Conservation (phyloP, 64 coral and sea anemone genomes). For the Stichodactyla helianthus region DNA sequence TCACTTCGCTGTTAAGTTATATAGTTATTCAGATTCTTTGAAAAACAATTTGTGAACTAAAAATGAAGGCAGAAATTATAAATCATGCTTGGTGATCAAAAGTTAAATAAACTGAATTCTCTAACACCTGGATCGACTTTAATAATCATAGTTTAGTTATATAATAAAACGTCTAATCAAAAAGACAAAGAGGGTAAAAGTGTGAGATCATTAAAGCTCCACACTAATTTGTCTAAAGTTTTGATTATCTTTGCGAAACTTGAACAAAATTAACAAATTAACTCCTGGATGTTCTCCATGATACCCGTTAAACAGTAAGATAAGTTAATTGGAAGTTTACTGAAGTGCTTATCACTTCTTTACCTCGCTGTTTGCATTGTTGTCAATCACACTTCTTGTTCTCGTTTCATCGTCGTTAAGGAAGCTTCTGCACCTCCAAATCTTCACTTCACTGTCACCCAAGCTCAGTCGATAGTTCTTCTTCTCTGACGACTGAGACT, state of each 20-base stretch:
- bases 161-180: background rate
- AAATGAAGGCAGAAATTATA: background rate
- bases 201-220: background rate
- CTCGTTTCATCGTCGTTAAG: background rate
- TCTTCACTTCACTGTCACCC: background rate
- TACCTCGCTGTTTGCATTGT: slow-evolving; percentile 20
- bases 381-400: slow-evolving; percentile 9
- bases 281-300: background rate
- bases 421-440: slow-evolving; percentile 8
- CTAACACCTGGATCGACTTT: background rate
- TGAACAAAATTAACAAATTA: background rate
- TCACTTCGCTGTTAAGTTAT: background rate
- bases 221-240: background rate
- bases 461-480: slow-evolving; percentile 43
- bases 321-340: slow-evolving; percentile 18
- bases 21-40: background rate
- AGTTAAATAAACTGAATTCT: background rate
- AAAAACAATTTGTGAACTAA: background rate
- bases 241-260: background rate
- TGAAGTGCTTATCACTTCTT: slow-evolving; percentile 22
- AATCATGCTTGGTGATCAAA: background rate
- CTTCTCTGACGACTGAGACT: slow-evolving; percentile 37
- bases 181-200: background rate
- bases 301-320: background rate
- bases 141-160: background rate